Base-by-base conservation (phyloP, 2,113 vertebrate genomes). In the Gnathonemus echidnorhynchus region DNA sequence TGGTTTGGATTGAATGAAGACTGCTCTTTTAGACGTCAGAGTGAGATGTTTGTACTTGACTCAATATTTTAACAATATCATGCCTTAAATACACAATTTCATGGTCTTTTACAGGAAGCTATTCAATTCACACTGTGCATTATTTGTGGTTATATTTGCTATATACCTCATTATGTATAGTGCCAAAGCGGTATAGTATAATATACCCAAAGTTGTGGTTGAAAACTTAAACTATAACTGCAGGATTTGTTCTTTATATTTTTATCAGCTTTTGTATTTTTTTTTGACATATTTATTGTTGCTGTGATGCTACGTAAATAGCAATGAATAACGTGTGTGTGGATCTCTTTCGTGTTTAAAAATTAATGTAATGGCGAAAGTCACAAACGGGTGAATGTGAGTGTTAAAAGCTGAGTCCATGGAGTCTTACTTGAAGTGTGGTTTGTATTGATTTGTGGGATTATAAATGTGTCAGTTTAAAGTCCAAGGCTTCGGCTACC, bases 271-370 rank as follows among this genome's bases (percentile, higher is more conserved):
- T 48, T 70, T 70, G 31, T 70, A 27, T 66, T 42, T 48, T 13
- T 27, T 89, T 80, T 31, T 80, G 84, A 74, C 5, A 0, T 89
- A 80, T 89, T 89, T 89, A 89, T 89, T 80, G 27, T 66, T 46
- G 42, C 53, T 31, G 56, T 27, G 45, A 50, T 70, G 88, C 21
- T 88, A 50, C n/a, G 21, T 48, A 70, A 88, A 27, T 45, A 11
- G 46, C 45, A 74, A 74, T 88, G 62, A 88, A 70, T 85, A 4
- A 13, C 1, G 19, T 85, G 45, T 21, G 35, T n/a, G 83, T 46
- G 19, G 5, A 42, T 19, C 35, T 80, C 35, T 17, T 7, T 45
- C 7, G n/a, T 39, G 42, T 46, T 46, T 48, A 48, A n/a, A 46
- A 48, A 48, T 10, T 6, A n/a, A 24, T n/a, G 5, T 19, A 17